These are phyloP conservation scores for Chaetura pelagica DNA, from an alignment of 2,113 vertebrate genomes.

Conservation along the genomic window DNA sequence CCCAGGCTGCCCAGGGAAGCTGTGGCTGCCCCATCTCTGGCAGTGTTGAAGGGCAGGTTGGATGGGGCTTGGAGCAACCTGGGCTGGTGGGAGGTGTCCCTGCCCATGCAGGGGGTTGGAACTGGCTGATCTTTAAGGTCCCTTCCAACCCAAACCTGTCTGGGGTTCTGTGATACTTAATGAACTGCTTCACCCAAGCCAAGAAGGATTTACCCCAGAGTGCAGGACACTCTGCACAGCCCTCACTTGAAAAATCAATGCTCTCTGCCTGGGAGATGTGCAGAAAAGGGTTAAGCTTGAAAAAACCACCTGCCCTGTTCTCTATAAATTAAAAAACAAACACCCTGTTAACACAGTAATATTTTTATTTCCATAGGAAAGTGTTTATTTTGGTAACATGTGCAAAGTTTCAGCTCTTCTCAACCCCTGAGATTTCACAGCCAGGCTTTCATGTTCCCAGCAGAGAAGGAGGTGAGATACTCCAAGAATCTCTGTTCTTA, in stretches of 20 bases:
- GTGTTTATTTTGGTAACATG: slow-evolving; percentile 38
- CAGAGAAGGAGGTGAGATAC: slow-evolving; percentile 54
- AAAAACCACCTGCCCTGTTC: neutral
- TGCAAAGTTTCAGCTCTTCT: slow-evolving; percentile 31
- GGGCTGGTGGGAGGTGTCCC: too few species aligned
- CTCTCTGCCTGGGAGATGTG: neutral
- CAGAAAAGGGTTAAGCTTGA: neutral
- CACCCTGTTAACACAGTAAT: neutral
- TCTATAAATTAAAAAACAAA: neutral
- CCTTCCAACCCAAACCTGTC: too few species aligned
- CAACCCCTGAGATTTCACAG: slow-evolving; percentile 32
- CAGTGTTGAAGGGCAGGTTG: too few species aligned
- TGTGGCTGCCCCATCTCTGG: too few species aligned
- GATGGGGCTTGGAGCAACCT: too few species aligned
- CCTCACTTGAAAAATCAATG: neutral
- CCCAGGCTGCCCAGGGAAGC: too few species aligned
- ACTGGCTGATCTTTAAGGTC: too few species aligned
- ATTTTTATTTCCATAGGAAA: neutral
- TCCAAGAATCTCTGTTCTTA: slow-evolving; percentile 55
- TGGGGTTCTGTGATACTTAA: neutral
- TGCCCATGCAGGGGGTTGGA: too few species aligned
- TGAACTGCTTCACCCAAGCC: neutral
- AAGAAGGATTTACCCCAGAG: neutral
- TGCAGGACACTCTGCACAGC: neutral
- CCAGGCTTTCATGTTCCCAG: slow-evolving; percentile 41